These are phyloP conservation scores for Drosophila sulfurigaster DNA, from an alignment of 1,140 invertebrate species.

Conservation along the genomic window DNA sequence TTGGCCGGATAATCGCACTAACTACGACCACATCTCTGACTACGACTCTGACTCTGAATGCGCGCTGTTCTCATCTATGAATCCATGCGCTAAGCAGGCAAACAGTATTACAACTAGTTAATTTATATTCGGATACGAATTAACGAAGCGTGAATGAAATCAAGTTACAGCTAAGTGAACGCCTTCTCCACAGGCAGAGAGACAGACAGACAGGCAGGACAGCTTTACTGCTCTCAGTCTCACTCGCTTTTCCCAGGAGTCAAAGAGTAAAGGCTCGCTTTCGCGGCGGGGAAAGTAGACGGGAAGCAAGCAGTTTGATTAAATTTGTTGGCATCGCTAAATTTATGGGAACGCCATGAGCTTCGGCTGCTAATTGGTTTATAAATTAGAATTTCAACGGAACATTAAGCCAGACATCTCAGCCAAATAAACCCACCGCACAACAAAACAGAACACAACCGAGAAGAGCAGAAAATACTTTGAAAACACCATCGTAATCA, in stretches of 20 bases:
- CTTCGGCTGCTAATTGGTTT: slow-evolving; percentile 68
- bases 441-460: neutral
- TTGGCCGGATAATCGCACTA: slow-evolving; percentile 35
- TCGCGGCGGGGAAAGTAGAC: neutral
- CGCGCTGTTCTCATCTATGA: neutral
- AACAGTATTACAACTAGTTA: slow-evolving; percentile 35
- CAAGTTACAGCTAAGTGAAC: slow-evolving; percentile 39
- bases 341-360: slow-evolving; percentile 61
- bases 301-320: slow-evolving; percentile 54
- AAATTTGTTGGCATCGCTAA: slow-evolving; percentile 57
- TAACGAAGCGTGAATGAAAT: slow-evolving; percentile 61
- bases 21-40: slow-evolving; percentile 5
- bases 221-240: too few relatives aligned
- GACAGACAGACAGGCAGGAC: neutral
- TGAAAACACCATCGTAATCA: slow-evolving; percentile 63
- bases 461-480: slow-evolving; percentile 31
- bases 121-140: slow-evolving; percentile 45
- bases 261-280: slow-evolving; percentile 22
- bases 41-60: neutral
- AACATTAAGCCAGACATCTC: slow-evolving; percentile 67
- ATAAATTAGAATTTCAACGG: slow-evolving; percentile 70
- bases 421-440: slow-evolving; percentile 53
- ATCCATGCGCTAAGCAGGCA: slow-evolving; percentile 31
- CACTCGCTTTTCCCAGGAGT: neutral
- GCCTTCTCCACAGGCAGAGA: slow-evolving; percentile 1